Base-by-base conservation (phyloP, 2,113 vertebrate species). In the Puntigrus tetrazona region DNA sequence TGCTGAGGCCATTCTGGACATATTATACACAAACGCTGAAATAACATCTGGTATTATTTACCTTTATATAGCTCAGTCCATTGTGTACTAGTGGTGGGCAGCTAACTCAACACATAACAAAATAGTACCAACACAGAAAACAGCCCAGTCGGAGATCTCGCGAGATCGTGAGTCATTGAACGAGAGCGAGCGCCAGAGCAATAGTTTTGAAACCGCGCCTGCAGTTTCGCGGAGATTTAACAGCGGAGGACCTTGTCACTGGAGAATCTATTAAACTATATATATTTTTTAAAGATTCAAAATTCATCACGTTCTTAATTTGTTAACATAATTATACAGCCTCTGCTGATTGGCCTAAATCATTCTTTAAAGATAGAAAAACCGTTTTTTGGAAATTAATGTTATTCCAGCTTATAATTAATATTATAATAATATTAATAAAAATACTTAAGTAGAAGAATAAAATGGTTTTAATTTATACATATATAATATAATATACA, bases 61-160 rank as follows among this genome's bases (percentile, higher is more conserved):
- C 80, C 80, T 82, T 82, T 36, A 52, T 52, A 14, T 55, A 70
- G 31, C 22, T 82, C 80, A 72, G 47, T 82, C 80, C 80, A 82
- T 82, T 27, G n/a, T 70, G 20, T 25, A 20, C n/a, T 16, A 2
- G 29, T 55, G 16, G 45, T 82, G 25, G 27, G 43, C 41, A 25
- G 10, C 25, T 69, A 81, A 29, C 45, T 55, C 47, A 72, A 38
- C 20, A 20, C 36, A 82, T 82, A 61, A 29, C 36, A 7, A 41
- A 29, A 5, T 5, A 27, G 7, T 3, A 45, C 29, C 43, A 52
- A 16, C 63, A 70, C 43, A 5, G 18, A 38, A 25, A 25, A 18
- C 61, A 31, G 5, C 13, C 27, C 31, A 67, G 61, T 27, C 43
- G 7, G 27, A 81, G 18, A n/a, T 3, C 29, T 82, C 80, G 80